Conservation (phyloP, 2,113 vertebrate species). For the Eulacestoma nigropectus region DNA sequence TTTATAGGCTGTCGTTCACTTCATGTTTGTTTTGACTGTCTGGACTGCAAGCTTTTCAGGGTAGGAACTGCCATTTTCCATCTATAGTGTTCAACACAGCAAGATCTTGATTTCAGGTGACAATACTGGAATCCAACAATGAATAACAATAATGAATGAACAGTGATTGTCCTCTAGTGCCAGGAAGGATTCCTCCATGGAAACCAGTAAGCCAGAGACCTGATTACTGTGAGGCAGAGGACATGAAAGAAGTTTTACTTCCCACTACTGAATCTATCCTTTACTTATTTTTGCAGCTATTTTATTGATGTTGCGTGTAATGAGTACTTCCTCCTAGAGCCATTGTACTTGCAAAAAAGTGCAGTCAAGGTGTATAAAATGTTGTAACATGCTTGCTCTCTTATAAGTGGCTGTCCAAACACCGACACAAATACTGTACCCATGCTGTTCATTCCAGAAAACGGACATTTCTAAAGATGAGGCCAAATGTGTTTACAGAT, state of each 20-base stretch:
- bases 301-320: neutral
- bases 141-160: neutral
- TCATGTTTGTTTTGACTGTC: neutral
- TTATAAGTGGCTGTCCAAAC: neutral
- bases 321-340: neutral
- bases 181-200: neutral
- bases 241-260: neutral
- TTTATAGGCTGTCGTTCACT: neutral
- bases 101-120: neutral
- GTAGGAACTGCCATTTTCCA: neutral
- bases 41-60: neutral
- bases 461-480: constrained; percentile 58
- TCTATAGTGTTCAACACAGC: neutral
- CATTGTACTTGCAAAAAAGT: neutral
- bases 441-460: constrained; percentile 30
- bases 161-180: neutral
- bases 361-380: neutral
- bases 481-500: constrained; percentile 61
- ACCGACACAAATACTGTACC: constrained; percentile 1
- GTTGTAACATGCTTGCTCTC: neutral
- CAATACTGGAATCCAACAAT: neutral
- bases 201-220: neutral
- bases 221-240: neutral
- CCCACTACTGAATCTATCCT: neutral
- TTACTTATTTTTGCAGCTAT: neutral